Conservation (phyloP, 2,888 invertebrate species). For the Isoperla grammatica region DNA sequence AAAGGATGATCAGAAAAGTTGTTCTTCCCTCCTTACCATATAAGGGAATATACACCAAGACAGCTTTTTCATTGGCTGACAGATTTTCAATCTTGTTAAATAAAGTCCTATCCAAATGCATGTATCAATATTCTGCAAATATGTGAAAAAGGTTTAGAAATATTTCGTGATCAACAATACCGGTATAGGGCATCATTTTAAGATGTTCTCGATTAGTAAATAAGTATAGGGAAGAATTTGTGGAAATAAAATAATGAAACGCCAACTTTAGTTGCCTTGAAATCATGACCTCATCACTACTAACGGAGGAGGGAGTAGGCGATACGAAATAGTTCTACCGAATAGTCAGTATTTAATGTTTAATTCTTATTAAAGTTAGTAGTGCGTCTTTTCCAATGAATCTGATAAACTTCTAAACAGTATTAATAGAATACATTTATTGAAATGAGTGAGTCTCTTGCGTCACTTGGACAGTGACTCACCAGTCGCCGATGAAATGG, state of each 20-base stretch:
- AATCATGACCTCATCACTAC: background rate
- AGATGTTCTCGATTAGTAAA: background rate
- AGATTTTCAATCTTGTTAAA: background rate
- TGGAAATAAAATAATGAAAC: background rate
- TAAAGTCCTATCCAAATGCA: background rate
- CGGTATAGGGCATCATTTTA: background rate
- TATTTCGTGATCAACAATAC: too few relatives aligned
- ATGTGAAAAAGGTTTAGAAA: slow-evolving; percentile 4
- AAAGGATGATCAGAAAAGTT: background rate
- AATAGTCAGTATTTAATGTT: too few relatives aligned
- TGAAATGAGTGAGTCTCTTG: too few relatives aligned
- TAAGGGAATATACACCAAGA: slow-evolving; percentile 48
- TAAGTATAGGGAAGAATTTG: background rate
- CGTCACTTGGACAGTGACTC: too few relatives aligned
- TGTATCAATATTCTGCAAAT: background rate
- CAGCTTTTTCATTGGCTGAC: slow-evolving; percentile 42
- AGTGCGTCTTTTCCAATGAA: too few relatives aligned
- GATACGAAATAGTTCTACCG: background rate
- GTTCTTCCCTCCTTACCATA: slow-evolving; percentile 39
- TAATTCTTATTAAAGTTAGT: too few relatives aligned
- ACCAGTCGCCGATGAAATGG: too few relatives aligned
- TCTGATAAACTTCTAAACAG: too few relatives aligned
- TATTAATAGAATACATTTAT: too few relatives aligned
- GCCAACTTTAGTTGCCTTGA: background rate
- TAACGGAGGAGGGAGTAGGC: background rate